These are phyloP conservation scores for Trachurus trachurus DNA, from an alignment of 2,797 vertebrate species.

Conservation along the genomic window DNA sequence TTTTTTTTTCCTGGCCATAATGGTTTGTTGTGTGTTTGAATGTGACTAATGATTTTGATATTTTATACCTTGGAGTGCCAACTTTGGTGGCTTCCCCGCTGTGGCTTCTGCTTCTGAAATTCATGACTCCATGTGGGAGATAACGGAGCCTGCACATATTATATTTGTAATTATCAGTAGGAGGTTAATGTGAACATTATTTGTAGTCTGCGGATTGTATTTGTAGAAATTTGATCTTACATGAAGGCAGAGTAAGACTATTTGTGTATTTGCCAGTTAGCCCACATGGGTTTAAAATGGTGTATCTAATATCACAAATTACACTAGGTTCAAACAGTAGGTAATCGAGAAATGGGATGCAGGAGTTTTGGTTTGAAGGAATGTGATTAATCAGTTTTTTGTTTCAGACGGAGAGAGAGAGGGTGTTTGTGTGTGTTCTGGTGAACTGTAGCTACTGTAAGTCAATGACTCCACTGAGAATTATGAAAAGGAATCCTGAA, in stretches of 20 bases:
- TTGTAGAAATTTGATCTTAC: constrained; percentile 62
- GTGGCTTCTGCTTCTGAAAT: constrained; percentile 41
- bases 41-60: constrained; percentile 50
- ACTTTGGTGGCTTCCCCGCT: constrained; percentile 39
- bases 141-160: constrained; percentile 38
- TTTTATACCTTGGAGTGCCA: constrained; percentile 44
- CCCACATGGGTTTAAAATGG: constrained; percentile 49
- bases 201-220: constrained; percentile 42
- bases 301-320: constrained; percentile 41
- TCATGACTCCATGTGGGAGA: constrained; percentile 46
- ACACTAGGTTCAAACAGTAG: constrained; percentile 14
- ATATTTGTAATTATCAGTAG: constrained; percentile 64
- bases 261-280: constrained; percentile 57
- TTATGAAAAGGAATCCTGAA: not conserved
- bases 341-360: constrained; percentile 9
- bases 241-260: constrained; percentile 32
- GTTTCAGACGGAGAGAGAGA: not conserved
- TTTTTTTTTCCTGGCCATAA: constrained; percentile 12
- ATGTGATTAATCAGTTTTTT: not conserved
- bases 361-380: constrained; percentile 6
- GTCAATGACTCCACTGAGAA: not conserved
- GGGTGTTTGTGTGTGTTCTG: not conserved
- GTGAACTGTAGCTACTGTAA: not conserved
- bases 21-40: constrained; percentile 32
- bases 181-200: constrained; percentile 54